Base-by-base conservation (phyloP, 2,888 invertebrate genomes). In the Ophion ellenae region DNA sequence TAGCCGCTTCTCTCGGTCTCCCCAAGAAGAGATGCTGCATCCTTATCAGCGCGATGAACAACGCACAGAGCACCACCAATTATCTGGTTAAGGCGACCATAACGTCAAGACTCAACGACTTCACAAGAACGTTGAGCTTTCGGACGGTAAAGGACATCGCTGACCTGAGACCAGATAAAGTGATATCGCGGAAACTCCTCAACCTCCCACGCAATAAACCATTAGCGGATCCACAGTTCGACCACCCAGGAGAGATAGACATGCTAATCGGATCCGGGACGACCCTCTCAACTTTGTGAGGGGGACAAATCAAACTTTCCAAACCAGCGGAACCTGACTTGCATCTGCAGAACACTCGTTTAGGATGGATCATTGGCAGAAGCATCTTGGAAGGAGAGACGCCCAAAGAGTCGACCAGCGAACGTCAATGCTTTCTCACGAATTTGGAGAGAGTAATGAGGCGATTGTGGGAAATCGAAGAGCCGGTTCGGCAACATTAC, bases 221-320 rank as follows among this genome's bases (percentile, higher is more conserved):
- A 11, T n/a, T 87, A 9, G 87, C 88, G 2, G 88, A 89, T 75
- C 88, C 87, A 0, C 63, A 84, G 14, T 89, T 88, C 70, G 79
- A 89, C 17, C 63, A 82, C 2, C 88, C 88, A 0, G 86, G 74
- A 7, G 53, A 66, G 2, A 61, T 89, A 1, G 87, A 89, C 4
- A 17, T 87, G 28, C 45, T 89, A 0, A 75, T 89, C 1, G 84
- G 87, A 6, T 53, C 88, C 0, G 86, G 87, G 0, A 24, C 83
- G 2, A 81, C 87, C 0, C 67, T 87, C 1, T 84, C 89, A 0
- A 10, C 40, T 0, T 74, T 88, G 2, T 84, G 76, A 17, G 74
- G 87, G 11, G 87, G 86, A 3, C 84, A 87, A 59, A 84, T 89
- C 0, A 85, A 87, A 28, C 53, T 87, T 1, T 81, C 86, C 1